phyloP scores from a whole-genome alignment of 2,113 vertebrate genomes.

The Plotosus lineatus region DNA sequence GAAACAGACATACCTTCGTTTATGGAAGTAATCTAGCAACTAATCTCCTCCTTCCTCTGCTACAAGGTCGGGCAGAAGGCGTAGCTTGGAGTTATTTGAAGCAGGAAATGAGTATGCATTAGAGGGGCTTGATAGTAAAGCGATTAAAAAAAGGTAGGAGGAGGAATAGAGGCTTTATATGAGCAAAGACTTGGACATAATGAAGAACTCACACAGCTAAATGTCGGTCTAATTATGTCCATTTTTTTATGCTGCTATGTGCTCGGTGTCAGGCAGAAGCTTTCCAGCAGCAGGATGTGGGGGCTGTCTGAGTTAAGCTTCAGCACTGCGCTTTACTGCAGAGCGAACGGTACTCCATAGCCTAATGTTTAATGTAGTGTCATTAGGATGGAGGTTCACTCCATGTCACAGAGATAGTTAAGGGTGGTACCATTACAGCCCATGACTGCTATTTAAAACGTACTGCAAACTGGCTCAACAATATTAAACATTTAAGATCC shows the following conservation, averaged over 20 bases:
- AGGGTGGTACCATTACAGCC: not conserved
- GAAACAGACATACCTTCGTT: constrained; percentile 30
- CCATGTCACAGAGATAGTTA: not conserved
- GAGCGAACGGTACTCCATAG: constrained; percentile 7
- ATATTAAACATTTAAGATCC: not conserved
- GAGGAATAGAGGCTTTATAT: constrained; percentile 49
- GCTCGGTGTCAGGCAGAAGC: constrained; percentile 25
- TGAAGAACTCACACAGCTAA: constrained; percentile 57
- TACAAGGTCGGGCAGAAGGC: constrained; percentile 42
- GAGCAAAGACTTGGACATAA: constrained; percentile 53
- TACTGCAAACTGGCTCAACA: not conserved
- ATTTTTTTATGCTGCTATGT: constrained; percentile 43
- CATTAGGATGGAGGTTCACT: not conserved
- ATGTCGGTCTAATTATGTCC: constrained; percentile 55
- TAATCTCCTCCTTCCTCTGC: constrained; percentile 13
- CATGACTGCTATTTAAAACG: not conserved
- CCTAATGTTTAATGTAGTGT: not conserved
- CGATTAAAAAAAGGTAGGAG: constrained; percentile 56
- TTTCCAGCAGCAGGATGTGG: constrained; percentile 41
- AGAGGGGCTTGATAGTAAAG: constrained; percentile 41
- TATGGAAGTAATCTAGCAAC: constrained; percentile 23
- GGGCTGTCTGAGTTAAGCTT: constrained; percentile 20
- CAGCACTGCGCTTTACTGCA: constrained; percentile 39
- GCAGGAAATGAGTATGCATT: constrained; percentile 31
- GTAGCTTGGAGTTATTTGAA: constrained; percentile 23